Conservation (phyloP, 2,113 vertebrate species). For the Mola mola region DNA sequence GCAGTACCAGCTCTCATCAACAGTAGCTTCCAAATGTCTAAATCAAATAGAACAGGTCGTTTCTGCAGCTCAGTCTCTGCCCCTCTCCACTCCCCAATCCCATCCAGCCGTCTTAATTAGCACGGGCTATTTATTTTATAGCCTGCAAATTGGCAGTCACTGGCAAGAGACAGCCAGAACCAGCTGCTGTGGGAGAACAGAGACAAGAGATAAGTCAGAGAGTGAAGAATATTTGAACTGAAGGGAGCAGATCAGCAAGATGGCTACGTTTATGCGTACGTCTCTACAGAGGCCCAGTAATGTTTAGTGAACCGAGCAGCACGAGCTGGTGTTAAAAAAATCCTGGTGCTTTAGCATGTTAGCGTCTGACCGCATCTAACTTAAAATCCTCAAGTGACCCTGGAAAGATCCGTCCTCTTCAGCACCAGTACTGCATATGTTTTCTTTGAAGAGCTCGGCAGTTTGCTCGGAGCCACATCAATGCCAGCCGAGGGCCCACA, state of each 20-base stretch:
- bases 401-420: constrained; percentile 26
- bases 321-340: background rate
- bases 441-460: constrained; percentile 68
- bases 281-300: constrained; percentile 4
- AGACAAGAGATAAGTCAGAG: constrained; percentile 8
- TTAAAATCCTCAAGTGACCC: constrained; percentile 39
- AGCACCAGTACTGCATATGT: constrained; percentile 54
- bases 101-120: constrained; percentile 78
- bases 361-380: constrained; percentile 15
- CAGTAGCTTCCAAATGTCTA: constrained; percentile 59
- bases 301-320: background rate
- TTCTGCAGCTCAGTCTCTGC: constrained; percentile 57
- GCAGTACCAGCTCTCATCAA: constrained; percentile 41
- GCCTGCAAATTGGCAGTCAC: constrained; percentile 75
- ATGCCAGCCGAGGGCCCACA: constrained; percentile 53
- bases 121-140: constrained; percentile 78
- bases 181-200: constrained; percentile 7
- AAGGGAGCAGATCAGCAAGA: constrained; percentile 32
- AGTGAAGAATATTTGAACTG: constrained; percentile 35
- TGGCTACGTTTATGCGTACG: constrained; percentile 19
- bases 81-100: constrained; percentile 53
- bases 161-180: constrained; percentile 42
- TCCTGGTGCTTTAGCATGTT: constrained; percentile 1
- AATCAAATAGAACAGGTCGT: constrained; percentile 74
- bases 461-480: constrained; percentile 69